Conservation (phyloP, 1,140 invertebrate species). For the Zaprionus camerounensis region DNA sequence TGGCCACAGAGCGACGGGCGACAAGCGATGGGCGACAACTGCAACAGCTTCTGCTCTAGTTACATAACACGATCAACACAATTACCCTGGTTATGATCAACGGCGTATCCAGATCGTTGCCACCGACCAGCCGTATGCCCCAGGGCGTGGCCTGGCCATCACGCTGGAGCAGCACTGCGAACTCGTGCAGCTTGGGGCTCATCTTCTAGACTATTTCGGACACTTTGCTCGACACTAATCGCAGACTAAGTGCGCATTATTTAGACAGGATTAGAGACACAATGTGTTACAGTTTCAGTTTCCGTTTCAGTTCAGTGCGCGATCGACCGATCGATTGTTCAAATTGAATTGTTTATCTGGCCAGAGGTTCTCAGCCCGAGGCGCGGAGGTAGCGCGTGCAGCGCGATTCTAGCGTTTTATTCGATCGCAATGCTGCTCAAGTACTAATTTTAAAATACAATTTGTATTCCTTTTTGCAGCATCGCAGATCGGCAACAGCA, state of each 20-base stretch:
- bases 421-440: constrained; percentile 84
- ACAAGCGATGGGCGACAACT: constrained; percentile 37
- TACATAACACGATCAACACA: constrained; percentile 71
- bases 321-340: constrained; percentile 7
- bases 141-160: constrained; percentile 91
- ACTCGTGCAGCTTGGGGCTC: constrained; percentile 88
- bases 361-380: constrained; percentile 51
- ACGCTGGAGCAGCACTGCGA: constrained; percentile 90
- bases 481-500: constrained; percentile 21
- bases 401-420: constrained; percentile 77
- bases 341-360: constrained; percentile 51
- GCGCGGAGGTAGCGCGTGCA: constrained; percentile 59
- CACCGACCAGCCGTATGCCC: constrained; percentile 96
- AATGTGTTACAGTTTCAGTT: constrained; percentile 1
- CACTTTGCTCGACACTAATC: constrained; percentile 5
- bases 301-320: not conserved
- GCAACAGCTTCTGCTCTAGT: constrained; percentile 42
- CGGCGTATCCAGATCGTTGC: constrained; percentile 94
- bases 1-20: constrained; percentile 57
- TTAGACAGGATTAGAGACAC: constrained; percentile 2
- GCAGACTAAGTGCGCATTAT: constrained; percentile 24
- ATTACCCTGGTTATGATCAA: constrained; percentile 94
- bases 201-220: constrained; percentile 57
- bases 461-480: constrained; percentile 77
- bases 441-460: constrained; percentile 84